Evolutionary conservation across 2,113 vertebrate species (phyloP).

Genomic region (Numenius arquata): DNA sequence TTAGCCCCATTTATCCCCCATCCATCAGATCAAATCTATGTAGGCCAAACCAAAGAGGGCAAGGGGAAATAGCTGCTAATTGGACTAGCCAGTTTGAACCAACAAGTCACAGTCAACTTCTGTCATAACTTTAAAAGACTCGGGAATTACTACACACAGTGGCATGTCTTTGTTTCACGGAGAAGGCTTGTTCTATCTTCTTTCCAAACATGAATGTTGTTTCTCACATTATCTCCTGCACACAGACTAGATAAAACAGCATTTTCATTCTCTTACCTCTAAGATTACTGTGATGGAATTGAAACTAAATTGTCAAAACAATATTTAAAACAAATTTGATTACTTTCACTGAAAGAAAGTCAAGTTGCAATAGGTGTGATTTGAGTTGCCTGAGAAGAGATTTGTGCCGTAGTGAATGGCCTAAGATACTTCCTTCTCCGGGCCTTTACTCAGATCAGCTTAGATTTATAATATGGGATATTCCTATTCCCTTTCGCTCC

Average conservation of each 20-base stretch:
- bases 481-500: not conserved
- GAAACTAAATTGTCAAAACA: not conserved
- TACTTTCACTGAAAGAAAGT: not conserved
- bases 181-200: not conserved
- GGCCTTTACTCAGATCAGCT: not conserved
- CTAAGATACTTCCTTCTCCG: not conserved
- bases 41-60: conserved; percentile 2
- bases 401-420: not conserved
- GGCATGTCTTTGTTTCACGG: conserved; percentile 11
- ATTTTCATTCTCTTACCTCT: not conserved
- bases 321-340: not conserved
- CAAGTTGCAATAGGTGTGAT: not conserved
- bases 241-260: not conserved
- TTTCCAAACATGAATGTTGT: not conserved
- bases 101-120: conserved; percentile 38
- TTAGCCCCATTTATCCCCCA: conserved; percentile 31
- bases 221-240: not conserved
- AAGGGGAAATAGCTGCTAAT: conserved; percentile 44
- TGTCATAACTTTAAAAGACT: conserved; percentile 31
- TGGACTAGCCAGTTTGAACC: conserved; percentile 29
- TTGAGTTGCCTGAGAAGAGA: not conserved
- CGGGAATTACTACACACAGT: not conserved
- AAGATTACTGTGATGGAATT: not conserved
- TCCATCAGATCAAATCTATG: conserved; percentile 46
- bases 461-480: not conserved